A percentile compares a stretch with the other conserved stretches of the same genome.
Conservation (phyloP, 1,140 invertebrate genomes). For the Phortica variegata region DNA sequence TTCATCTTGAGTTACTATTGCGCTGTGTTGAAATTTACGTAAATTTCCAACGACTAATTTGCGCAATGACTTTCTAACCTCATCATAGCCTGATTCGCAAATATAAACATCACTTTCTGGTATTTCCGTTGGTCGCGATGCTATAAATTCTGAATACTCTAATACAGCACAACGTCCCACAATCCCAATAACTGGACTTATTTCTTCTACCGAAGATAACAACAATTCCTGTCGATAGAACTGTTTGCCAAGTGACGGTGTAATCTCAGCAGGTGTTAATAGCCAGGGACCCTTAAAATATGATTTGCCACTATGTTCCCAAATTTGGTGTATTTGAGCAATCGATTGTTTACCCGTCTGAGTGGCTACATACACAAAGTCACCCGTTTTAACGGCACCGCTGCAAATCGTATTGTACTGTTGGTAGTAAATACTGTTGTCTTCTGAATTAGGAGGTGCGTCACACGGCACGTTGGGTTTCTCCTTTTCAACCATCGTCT, state of each 20-base stretch:
- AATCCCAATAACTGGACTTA: conserved; percentile 86
- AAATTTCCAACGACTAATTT: conserved; percentile 75
- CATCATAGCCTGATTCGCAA: conserved; percentile 91
- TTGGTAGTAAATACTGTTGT: conserved; percentile 85
- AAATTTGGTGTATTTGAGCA: conserved; percentile 92
- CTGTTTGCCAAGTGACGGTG: conserved; percentile 59
- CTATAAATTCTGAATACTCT: conserved; percentile 88
- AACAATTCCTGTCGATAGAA: conserved; percentile 97
- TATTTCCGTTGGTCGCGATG: conserved; percentile 92
- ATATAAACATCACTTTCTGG: conserved; percentile 90
- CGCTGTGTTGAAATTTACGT: conserved; percentile 81
- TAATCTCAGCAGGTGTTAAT: conserved; percentile 83
- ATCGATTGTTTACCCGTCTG: conserved; percentile 84
- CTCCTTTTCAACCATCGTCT: conserved; percentile 76
- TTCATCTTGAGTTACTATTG: conserved; percentile 87
- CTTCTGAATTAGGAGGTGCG: conserved; percentile 60
- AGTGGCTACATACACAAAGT: conserved; percentile 90
- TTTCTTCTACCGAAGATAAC: conserved; percentile 86
- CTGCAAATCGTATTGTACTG: conserved; percentile 83
- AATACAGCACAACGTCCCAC: conserved; percentile 89
- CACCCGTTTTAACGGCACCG: conserved; percentile 84
- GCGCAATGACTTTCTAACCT: conserved; percentile 76
- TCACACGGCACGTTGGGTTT: conserved; percentile 71
- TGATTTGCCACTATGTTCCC: conserved; percentile 83
- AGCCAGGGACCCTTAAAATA: conserved; percentile 94